phyloP scores from a whole-genome alignment of 2,113 vertebrate species.

The Callipepla squamata region DNA sequence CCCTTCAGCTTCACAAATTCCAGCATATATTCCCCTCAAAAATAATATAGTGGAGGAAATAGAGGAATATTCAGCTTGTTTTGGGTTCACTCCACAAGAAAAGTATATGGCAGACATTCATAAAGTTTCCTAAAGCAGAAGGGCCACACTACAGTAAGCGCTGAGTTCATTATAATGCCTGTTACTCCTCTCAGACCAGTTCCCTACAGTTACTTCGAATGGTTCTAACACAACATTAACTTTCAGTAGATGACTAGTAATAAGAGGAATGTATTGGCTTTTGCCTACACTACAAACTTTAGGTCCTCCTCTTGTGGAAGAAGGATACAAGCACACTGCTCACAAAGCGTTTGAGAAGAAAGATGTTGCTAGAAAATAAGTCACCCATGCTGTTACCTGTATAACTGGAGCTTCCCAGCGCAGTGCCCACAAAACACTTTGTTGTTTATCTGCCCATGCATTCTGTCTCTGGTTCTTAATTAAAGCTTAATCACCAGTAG shows the following conservation, averaged over 20 bases:
- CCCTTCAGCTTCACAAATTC: neutral
- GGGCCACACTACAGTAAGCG: neutral
- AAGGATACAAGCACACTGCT: neutral
- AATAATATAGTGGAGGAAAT: neutral
- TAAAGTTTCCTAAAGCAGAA: neutral
- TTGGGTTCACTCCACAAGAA: neutral
- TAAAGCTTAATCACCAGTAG: neutral
- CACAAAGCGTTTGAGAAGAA: neutral
- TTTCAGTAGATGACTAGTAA: neutral
- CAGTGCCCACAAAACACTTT: neutral
- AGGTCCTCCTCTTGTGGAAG: neutral
- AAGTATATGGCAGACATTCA: neutral
- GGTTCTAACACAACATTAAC: neutral
- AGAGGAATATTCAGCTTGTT: neutral
- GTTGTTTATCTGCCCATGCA: accelerated
- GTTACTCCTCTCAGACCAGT: neutral
- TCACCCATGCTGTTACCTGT: neutral
- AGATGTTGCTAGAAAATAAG: neutral
- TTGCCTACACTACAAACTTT: neutral
- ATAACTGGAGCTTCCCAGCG: neutral
- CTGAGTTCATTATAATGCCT: neutral
- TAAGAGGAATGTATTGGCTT: accelerated
- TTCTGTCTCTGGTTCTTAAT: neutral
- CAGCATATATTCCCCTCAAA: neutral
- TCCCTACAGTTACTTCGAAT: neutral